Evolutionary conservation across 2,113 vertebrate genomes (phyloP).

Genomic region (Phalacrocorax carbo): DNA sequence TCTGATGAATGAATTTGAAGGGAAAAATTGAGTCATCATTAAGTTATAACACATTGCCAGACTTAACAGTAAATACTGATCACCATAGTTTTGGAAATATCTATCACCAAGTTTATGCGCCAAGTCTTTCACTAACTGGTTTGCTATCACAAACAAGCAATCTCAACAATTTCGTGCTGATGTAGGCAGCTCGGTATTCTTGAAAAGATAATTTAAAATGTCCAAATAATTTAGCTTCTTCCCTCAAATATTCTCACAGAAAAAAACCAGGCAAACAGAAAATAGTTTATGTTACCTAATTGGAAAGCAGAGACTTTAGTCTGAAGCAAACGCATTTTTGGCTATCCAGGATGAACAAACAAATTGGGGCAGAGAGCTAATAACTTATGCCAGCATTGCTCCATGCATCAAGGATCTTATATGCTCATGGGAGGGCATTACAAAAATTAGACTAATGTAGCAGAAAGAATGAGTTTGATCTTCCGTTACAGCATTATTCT

Average conservation of each 20-base stretch:
- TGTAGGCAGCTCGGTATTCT: neutral
- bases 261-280: neutral
- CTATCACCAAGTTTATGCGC: neutral
- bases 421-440: conserved; percentile 52
- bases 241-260: neutral
- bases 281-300: neutral
- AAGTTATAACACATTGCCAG: conserved; percentile 40
- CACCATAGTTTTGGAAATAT: conserved; percentile 6
- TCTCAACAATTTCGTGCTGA: neutral
- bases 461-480: conserved; percentile 62
- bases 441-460: conserved; percentile 64
- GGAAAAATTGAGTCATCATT: conserved; percentile 47
- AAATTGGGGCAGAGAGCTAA: conserved; percentile 39
- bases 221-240: neutral
- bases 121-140: neutral
- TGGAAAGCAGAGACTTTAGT: neutral
- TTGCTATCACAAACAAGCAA: neutral
- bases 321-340: conserved; percentile 11
- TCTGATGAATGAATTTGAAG: conserved; percentile 43
- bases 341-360: conserved; percentile 29
- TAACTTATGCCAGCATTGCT: conserved; percentile 40
- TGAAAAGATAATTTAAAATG: neutral
- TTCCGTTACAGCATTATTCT: conserved; percentile 24
- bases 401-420: conserved; percentile 47
- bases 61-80: conserved; percentile 38